Evolutionary conservation across 2,113 vertebrate genomes (phyloP).

Genomic region (Hyperoodon ampullatus): DNA sequence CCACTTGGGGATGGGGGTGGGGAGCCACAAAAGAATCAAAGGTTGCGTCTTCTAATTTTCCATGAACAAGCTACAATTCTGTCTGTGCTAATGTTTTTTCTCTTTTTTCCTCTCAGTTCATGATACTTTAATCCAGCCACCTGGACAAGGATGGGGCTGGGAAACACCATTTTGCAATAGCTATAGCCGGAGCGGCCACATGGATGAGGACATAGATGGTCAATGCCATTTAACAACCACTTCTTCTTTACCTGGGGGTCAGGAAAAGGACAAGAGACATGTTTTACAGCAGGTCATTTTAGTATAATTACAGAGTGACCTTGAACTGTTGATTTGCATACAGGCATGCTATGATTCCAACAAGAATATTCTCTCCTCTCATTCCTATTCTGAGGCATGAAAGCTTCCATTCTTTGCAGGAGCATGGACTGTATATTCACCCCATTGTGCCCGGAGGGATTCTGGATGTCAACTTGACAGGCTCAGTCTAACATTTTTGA

Average conservation of each 20-base stretch:
- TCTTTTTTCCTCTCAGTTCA: conserved; percentile 50
- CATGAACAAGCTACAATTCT: not conserved
- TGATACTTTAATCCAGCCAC: conserved; percentile 59
- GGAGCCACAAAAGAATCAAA: not conserved
- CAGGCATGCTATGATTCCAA: not conserved
- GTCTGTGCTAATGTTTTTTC: conserved; percentile 54
- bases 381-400: not conserved
- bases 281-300: not conserved
- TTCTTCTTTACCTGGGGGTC: conserved; percentile 33
- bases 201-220: conserved; percentile 29
- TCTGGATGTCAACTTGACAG: not conserved
- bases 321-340: not conserved
- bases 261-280: not conserved
- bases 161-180: conserved; percentile 46
- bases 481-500: not conserved
- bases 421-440: not conserved
- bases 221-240: conserved; percentile 55
- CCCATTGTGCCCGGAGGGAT: not conserved
- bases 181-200: not conserved
- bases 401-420: not conserved
- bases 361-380: not conserved
- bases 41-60: conserved; percentile 8
- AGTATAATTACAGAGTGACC: not conserved
- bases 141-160: conserved; percentile 9
- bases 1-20: not conserved